Conservation (phyloP, 2,888 invertebrate genomes). For the Xestia xanthographa region DNA sequence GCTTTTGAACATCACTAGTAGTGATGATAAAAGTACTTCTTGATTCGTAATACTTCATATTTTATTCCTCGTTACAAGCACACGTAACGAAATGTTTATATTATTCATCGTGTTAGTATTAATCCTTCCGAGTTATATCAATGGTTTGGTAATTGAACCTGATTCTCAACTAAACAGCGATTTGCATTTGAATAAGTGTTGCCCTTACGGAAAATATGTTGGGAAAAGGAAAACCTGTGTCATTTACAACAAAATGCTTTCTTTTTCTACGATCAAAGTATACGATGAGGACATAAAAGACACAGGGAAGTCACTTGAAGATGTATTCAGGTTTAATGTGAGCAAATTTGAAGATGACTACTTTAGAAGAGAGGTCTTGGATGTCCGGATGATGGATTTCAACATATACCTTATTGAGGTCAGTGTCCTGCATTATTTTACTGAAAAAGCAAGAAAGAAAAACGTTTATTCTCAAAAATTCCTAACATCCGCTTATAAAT, state of each 20-base stretch:
- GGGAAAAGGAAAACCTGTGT: not conserved
- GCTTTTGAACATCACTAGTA: too few species aligned
- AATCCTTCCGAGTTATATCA: not conserved
- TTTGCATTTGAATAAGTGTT: constrained; percentile 22
- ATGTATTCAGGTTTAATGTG: constrained; percentile 20
- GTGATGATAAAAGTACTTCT: too few species aligned
- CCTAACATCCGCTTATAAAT: too few species aligned
- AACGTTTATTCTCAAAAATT: too few species aligned
- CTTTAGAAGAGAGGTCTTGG: not conserved
- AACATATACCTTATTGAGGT: constrained; percentile 45
- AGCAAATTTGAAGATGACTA: constrained; percentile 11
- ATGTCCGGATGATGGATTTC: not conserved
- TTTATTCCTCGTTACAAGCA: not conserved
- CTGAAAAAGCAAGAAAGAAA: too few species aligned
- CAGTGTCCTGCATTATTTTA: not conserved
- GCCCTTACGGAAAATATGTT: constrained; percentile 11
- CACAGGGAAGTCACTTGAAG: constrained; percentile 27
- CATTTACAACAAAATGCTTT: not conserved
- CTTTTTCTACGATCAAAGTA: constrained; percentile 32
- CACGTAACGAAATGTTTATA: constrained; percentile 13
- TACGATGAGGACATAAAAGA: constrained; percentile 14
- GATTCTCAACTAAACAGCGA: not conserved
- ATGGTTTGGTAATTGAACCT: not conserved
- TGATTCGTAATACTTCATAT: not conserved
- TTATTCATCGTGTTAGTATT: constrained; percentile 15